Conservation (phyloP, 2,113 vertebrate species). For the Piliocolobus tephrosceles region DNA sequence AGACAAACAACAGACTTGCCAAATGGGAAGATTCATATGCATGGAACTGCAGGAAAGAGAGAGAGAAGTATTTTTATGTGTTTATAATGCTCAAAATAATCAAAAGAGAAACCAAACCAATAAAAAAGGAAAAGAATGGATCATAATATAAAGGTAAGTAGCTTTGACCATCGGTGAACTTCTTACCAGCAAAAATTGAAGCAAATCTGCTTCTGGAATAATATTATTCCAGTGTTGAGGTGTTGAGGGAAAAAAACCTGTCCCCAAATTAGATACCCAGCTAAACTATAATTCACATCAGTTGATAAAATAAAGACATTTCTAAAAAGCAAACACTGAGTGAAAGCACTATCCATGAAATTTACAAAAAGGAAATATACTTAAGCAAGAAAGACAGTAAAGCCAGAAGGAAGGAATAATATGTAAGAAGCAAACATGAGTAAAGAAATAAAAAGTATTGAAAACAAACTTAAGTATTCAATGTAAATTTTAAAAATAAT, state of each 20-base stretch:
- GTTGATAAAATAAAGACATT: conserved; percentile 10
- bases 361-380: conserved; percentile 4
- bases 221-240: neutral
- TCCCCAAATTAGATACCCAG: neutral
- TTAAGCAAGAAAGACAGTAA: neutral
- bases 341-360: neutral
- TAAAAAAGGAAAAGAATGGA: conserved; percentile 3
- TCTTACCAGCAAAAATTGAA: conserved; percentile 35
- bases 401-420: neutral
- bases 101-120: neutral
- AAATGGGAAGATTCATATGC: neutral
- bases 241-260: conserved; percentile 6
- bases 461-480: neutral
- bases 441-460: neutral
- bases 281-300: conserved; percentile 31
- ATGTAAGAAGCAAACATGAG: neutral
- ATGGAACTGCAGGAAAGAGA: neutral
- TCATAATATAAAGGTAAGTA: neutral
- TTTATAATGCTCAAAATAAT: neutral
- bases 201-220: neutral
- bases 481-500: neutral
- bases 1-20: neutral
- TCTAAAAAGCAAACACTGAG: neutral
- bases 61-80: neutral
- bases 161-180: neutral